phyloP scores from a whole-genome alignment of 2,113 vertebrate species.

The Lamprologus sp. region DNA sequence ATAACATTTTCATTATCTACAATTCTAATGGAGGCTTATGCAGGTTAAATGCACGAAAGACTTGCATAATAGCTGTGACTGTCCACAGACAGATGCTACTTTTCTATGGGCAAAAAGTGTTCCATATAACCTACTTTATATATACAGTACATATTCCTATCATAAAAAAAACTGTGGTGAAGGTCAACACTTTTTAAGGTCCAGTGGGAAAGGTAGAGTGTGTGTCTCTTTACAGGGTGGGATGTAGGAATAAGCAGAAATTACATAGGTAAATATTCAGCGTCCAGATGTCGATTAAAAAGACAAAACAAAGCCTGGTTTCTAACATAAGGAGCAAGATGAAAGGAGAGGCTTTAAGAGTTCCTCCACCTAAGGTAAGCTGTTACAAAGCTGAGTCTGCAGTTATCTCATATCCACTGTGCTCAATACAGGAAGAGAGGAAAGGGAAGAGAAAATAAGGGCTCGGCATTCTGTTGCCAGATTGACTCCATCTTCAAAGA shows the following conservation, averaged over 20 bases:
- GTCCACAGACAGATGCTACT: not conserved
- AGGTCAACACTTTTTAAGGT: not conserved
- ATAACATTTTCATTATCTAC: not conserved
- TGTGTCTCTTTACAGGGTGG: not conserved
- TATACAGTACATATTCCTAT: not conserved
- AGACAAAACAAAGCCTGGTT: constrained; percentile 29
- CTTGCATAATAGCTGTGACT: constrained; percentile 5
- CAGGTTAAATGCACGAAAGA: constrained; percentile 38
- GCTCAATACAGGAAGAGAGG: constrained; percentile 48
- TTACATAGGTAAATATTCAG: constrained; percentile 38
- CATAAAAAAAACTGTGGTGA: not conserved
- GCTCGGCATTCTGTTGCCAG: constrained; percentile 50
- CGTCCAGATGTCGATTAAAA: constrained; percentile 31
- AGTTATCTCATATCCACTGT: constrained; percentile 34
- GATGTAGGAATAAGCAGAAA: not conserved
- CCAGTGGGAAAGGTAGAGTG: not conserved
- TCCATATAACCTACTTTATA: not conserved
- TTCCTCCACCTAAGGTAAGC: constrained; percentile 36
- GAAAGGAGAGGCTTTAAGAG: constrained; percentile 30
- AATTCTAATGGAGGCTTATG: constrained; percentile 29
- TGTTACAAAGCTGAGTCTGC: constrained; percentile 60
- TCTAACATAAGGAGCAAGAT: constrained; percentile 30
- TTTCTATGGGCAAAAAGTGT: not conserved
- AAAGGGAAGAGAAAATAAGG: constrained; percentile 45
- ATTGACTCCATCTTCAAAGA: constrained; percentile 70